Evolutionary conservation across 2,113 vertebrate species (phyloP).

Genomic region (Leptobrachium leishanense): DNA sequence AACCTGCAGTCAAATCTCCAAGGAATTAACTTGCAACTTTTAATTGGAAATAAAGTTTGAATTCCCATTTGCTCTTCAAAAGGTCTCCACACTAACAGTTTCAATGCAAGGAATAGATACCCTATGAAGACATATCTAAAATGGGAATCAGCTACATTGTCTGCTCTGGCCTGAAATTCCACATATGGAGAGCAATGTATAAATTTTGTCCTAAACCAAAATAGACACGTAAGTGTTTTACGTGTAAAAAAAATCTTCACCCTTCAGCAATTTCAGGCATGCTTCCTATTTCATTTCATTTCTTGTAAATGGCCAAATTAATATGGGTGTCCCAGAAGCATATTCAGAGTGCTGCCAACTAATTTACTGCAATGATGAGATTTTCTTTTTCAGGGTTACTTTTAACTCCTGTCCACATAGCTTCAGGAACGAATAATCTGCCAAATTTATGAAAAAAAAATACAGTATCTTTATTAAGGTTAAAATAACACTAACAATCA

Average conservation of each 20-base stretch:
- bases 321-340: background rate
- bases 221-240: slow-evolving; percentile 10
- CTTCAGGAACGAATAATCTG: too few relatives aligned
- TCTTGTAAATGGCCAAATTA: slow-evolving; percentile 32
- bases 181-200: slow-evolving; percentile 24
- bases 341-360: slow-evolving; percentile 12
- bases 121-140: slow-evolving; percentile 49
- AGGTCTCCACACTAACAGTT: slow-evolving; percentile 45
- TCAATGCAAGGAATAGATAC: slow-evolving; percentile 19
- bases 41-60: slow-evolving; percentile 48
- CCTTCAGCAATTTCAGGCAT: background rate
- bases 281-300: background rate
- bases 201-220: slow-evolving; percentile 21
- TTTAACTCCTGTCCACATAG: too few relatives aligned
- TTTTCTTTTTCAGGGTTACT: background rate
- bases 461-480: too few relatives aligned
- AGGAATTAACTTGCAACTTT: slow-evolving; percentile 43
- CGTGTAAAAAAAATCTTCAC: slow-evolving; percentile 1
- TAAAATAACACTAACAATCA: too few relatives aligned
- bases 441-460: too few relatives aligned
- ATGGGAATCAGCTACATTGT: slow-evolving; percentile 36
- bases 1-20: slow-evolving; percentile 21
- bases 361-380: background rate
- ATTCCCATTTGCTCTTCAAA: slow-evolving; percentile 24
- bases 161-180: slow-evolving; percentile 15